These are phyloP conservation scores for Coryphaenoides rupestris DNA, from an alignment of 2,113 vertebrate species.

Conservation along the genomic window DNA sequence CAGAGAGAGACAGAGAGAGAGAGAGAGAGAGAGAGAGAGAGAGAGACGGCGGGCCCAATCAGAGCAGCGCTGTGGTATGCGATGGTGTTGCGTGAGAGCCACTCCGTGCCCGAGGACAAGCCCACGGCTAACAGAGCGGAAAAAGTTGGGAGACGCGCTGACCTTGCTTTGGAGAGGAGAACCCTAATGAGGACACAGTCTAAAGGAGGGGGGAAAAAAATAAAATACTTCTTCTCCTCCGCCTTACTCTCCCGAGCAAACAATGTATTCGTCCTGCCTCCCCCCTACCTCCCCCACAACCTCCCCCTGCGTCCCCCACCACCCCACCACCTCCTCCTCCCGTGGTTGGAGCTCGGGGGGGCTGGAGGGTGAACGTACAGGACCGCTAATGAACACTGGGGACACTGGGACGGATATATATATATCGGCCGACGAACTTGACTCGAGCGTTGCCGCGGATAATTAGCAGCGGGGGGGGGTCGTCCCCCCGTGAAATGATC, in stretches of 20 bases:
- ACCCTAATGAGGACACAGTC: constrained; percentile 68
- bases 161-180: constrained; percentile 65
- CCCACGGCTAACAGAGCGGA: constrained; percentile 67
- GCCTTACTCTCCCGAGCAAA: constrained; percentile 63
- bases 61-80: constrained; percentile 59
- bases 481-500: constrained; percentile 55
- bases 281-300: constrained; percentile 19
- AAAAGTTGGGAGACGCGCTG: constrained; percentile 66
- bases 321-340: constrained; percentile 43
- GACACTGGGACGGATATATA: constrained; percentile 45
- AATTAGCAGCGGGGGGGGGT: constrained; percentile 64
- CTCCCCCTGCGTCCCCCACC: constrained; percentile 53
- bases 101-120: constrained; percentile 61
- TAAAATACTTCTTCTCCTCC: constrained; percentile 14
- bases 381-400: constrained; percentile 60
- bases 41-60: constrained; percentile 60
- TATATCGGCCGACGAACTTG: too few relatives aligned
- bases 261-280: constrained; percentile 36
- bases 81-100: constrained; percentile 57
- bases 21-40: constrained; percentile 31
- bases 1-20: constrained; percentile 28
- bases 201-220: constrained; percentile 26
- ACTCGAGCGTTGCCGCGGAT: constrained; percentile 52
- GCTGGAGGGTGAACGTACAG: constrained; percentile 55
- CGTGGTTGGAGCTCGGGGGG: constrained; percentile 57